Evolutionary conservation across 2,113 vertebrate genomes (phyloP), one percentile per base, ranked within the genome.

Genomic region (Pygoscelis antarcticus): DNA sequence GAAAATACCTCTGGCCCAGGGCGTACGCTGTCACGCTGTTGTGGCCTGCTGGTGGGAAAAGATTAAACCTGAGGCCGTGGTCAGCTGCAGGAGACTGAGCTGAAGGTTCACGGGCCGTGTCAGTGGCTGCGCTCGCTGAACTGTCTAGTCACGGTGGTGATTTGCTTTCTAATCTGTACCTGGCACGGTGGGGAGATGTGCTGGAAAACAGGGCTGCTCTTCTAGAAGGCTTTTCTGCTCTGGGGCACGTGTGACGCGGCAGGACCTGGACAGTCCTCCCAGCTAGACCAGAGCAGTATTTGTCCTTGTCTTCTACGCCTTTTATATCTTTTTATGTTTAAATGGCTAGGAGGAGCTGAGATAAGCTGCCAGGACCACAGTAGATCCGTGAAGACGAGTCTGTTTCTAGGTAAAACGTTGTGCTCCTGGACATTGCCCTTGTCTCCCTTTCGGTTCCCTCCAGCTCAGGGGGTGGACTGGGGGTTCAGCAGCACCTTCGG

Each of bases 321-420:
- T 55, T 57, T 27, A 2, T 9, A 16, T 19, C 32, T 38, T 44
- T 36, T 40, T 16, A 7, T 16, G 21, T 49, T 30, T 30, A 29
- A 42, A 18, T 25, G 17, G 51, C 16, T 6, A 11, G 66, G 66
- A 49, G 42, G 58, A 57, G n/a, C 25, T 7, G 42, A 51, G 17
- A 2, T 32, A 6, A 36, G 40, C 42, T 40, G 68, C 51, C 23
- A 57, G 68, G 58, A 26, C 52, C 11, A 3, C 26, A 3, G n/a
- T 2, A 34, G 42, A 18, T 40, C 51, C 0, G 1, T 26, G 26
- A 22, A 42, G 44, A 42, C 0, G 2, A 3, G 11, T 17, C 47
- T 40, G 16, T 23, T 47, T 49, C 36, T 51, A 4, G 60, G n/a
- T 23, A 14, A 55, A 49, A 49, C 18, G 4, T 27, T 8, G 46